Evolutionary conservation across 2,888 invertebrate species (phyloP), one percentile per base, ranked within the genome.

Genomic region (Aleiodes leptofemur): DNA sequence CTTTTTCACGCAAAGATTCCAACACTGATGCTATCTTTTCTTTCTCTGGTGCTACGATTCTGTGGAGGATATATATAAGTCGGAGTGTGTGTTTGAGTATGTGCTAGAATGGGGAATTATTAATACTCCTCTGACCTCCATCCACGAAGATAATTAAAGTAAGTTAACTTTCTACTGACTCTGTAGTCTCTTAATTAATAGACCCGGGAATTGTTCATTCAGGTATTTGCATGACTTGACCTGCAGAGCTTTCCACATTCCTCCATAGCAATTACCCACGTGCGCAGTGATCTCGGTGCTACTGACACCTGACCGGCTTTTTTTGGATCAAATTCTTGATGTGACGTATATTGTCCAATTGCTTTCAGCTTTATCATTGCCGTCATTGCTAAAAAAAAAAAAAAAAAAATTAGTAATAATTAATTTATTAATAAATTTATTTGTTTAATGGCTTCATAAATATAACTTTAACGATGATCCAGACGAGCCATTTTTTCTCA

Each of bases 251-350:
- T 95, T 3, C 95, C 97, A 86, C 97, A 97, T 86, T 96, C n/a
- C 94, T 97, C 96, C 88, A 97, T 97, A 2, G 97, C 97, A 76
- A 96, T 92, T 16, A 96, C 97, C 97, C 97, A 97, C 86, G 96
- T 93, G 86, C 96, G 96, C 31, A 97, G 90, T 1, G 97, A 97
- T 89, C 96, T 96, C 23, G 97, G 96, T 0, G 97, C 97, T 0
- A 92, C 84, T 0, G 97, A 97, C 53, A 97, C 96, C 1, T 93
- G 91, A 0, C 96, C 97, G 0, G n/a, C n/a, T n/a, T n/a, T n/a
- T n/a, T n/a, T n/a, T n/a, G n/a, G n/a, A n/a, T n/a, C n/a, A n/a
- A n/a, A 97, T 87, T 97, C 97, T 0, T 95, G 93, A 89, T 95
- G 95, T 43, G 92, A 91, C 0, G 96, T 95, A 87, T 96, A 97